Conservation (phyloP, 2,113 vertebrate genomes). For the Galemys pyrenaicus region DNA sequence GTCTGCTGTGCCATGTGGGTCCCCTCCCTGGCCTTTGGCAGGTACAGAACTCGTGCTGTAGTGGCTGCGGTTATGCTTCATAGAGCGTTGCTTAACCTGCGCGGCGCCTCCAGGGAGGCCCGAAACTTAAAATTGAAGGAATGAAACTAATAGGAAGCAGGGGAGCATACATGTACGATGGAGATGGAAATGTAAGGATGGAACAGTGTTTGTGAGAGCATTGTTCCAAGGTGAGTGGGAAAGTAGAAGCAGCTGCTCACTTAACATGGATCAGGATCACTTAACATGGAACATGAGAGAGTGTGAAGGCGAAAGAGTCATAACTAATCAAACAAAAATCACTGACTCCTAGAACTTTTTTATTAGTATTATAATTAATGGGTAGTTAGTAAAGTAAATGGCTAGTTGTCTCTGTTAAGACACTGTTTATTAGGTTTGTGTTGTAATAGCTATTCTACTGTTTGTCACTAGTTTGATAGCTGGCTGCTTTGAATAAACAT, state of each 20-base stretch:
- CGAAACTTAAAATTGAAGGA: background rate
- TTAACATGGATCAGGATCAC: background rate
- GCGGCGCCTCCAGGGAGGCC: no score
- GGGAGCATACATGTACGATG: background rate
- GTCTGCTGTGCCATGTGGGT: no score
- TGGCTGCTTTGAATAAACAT: slow-evolving; percentile 40
- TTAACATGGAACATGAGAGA: background rate
- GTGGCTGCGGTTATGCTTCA: no score
- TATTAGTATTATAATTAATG: background rate
- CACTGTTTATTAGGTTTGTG: background rate
- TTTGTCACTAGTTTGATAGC: background rate
- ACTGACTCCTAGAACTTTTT: background rate
- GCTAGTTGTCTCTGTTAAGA: background rate
- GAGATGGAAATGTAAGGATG: background rate
- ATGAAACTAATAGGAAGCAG: background rate
- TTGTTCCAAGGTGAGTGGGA: background rate
- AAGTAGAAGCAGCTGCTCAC: background rate
- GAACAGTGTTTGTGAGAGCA: background rate
- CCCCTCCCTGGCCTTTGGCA: no score
- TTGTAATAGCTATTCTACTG: background rate
- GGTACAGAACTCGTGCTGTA: no score
- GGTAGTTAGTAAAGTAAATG: background rate
- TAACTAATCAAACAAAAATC: background rate
- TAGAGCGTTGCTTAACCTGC: no score
- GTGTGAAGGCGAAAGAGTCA: background rate